Conservation (phyloP, 2,797 vertebrate species). For the Lophius americanus region DNA sequence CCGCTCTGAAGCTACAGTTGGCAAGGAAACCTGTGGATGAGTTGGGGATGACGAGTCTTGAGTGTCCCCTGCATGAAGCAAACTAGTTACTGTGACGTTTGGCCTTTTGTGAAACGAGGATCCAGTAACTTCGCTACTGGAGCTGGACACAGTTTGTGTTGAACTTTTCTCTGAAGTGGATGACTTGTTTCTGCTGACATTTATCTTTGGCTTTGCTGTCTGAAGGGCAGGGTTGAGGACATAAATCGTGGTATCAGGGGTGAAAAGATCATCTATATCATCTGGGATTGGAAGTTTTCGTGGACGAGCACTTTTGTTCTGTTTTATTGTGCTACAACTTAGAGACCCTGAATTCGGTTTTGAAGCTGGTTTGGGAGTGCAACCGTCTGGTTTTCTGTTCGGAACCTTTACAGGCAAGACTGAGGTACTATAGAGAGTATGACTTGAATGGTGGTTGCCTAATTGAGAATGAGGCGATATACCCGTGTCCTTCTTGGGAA, state of each 20-base stretch:
- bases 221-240: slow-evolving; percentile 27
- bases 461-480: slow-evolving; percentile 9
- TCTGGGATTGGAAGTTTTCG: slow-evolving; percentile 22
- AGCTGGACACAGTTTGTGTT: slow-evolving; percentile 4
- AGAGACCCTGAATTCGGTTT: slow-evolving; percentile 25
- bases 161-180: slow-evolving; percentile 24
- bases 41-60: neutral
- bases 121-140: slow-evolving; percentile 6
- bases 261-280: slow-evolving; percentile 58
- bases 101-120: slow-evolving; percentile 18
- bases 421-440: slow-evolving; percentile 1
- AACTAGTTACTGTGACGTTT: neutral
- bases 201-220: slow-evolving; percentile 32
- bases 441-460: slow-evolving; percentile 5
- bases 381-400: slow-evolving; percentile 14
- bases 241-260: slow-evolving; percentile 65
- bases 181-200: slow-evolving; percentile 8
- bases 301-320: slow-evolving; percentile 31
- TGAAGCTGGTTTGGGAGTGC: slow-evolving; percentile 22
- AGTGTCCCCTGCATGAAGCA: neutral
- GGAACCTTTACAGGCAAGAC: slow-evolving; percentile 12
- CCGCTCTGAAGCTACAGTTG: slow-evolving; percentile 40
- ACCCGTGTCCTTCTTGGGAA: slow-evolving; percentile 15
- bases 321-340: slow-evolving; percentile 13
- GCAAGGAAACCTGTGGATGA: neutral